A percentile compares a stretch with the other conserved stretches of the same genome.
Evolutionary conservation across 2,113 vertebrate genomes (phyloP).

Genomic region (Indicator maculatus): DNA sequence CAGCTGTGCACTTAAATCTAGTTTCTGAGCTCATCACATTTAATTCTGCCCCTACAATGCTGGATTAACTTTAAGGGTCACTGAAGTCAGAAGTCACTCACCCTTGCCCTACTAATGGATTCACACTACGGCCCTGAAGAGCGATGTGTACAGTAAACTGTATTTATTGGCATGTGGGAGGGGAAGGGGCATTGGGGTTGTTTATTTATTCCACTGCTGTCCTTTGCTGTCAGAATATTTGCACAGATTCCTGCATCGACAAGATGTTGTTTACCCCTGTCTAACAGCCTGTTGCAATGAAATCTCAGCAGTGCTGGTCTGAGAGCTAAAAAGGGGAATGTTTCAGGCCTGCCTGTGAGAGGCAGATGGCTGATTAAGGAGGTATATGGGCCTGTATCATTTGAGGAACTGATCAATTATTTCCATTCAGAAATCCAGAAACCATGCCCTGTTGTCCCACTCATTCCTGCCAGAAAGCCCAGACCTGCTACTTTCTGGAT

Average conservation of each 20-base stretch:
- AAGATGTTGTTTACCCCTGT: slow-evolving; percentile 26
- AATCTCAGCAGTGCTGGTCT: background rate
- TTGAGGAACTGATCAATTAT: background rate
- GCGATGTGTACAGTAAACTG: slow-evolving; percentile 74
- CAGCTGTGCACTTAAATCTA: slow-evolving; percentile 63
- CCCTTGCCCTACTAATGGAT: slow-evolving; percentile 79
- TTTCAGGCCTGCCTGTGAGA: background rate
- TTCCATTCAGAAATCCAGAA: background rate
- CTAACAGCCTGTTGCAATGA: background rate
- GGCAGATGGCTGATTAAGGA: background rate
- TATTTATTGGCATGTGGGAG: slow-evolving; percentile 62
- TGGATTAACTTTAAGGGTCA: slow-evolving; percentile 80
- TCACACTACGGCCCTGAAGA: slow-evolving; percentile 67
- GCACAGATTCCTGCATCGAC: slow-evolving; percentile 24
- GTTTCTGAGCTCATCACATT: slow-evolving; percentile 74
- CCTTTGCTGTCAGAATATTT: slow-evolving; percentile 61
- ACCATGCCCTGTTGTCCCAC: background rate
- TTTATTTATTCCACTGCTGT: slow-evolving; percentile 71
- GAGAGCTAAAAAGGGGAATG: background rate
- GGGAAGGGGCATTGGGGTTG: slow-evolving; percentile 20
- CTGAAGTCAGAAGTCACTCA: slow-evolving; percentile 76
- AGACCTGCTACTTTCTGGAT: background rate
- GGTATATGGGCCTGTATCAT: background rate
- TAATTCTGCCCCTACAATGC: slow-evolving; percentile 72
- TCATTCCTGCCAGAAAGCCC: background rate